Evolutionary conservation across 2,113 vertebrate genomes (phyloP).

Genomic region (Dicerorhinus sumatrensis): DNA sequence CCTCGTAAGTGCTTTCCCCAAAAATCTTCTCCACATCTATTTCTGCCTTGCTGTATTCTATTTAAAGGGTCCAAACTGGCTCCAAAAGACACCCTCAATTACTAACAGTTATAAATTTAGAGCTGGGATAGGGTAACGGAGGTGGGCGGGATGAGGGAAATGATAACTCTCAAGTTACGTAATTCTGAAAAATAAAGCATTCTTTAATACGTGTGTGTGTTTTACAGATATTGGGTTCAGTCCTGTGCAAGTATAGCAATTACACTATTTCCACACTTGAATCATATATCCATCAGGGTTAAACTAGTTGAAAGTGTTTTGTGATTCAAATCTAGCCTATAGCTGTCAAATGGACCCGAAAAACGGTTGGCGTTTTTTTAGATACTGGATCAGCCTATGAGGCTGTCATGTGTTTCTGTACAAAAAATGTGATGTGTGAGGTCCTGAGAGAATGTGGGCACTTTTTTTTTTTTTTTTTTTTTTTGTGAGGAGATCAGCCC

Average conservation of each 20-base stretch:
- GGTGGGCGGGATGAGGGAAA: not conserved
- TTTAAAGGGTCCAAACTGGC: not conserved
- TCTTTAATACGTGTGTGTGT: not conserved
- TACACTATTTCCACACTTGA: not conserved
- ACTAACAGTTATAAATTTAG: not conserved
- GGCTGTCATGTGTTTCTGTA: not conserved
- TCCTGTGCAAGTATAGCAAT: not conserved
- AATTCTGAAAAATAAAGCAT: not conserved
- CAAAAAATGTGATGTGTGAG: not conserved
- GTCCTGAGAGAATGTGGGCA: not conserved
- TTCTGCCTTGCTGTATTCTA: not conserved
- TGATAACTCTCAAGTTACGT: not conserved
- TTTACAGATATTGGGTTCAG: not conserved
- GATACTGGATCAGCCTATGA: not conserved
- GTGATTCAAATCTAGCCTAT: not conserved
- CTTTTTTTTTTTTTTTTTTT: no score
- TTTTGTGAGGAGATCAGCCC: no score
- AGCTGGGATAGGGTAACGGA: not conserved
- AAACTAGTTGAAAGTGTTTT: not conserved
- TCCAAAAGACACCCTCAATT: not conserved
- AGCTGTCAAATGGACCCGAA: not conserved
- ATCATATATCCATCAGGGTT: not conserved
- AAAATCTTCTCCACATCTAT: not conserved
- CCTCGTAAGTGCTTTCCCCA: not conserved
- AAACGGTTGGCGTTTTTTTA: not conserved